Conservation (phyloP, 2,888 invertebrate species). For the Heteropelma amictum region DNA sequence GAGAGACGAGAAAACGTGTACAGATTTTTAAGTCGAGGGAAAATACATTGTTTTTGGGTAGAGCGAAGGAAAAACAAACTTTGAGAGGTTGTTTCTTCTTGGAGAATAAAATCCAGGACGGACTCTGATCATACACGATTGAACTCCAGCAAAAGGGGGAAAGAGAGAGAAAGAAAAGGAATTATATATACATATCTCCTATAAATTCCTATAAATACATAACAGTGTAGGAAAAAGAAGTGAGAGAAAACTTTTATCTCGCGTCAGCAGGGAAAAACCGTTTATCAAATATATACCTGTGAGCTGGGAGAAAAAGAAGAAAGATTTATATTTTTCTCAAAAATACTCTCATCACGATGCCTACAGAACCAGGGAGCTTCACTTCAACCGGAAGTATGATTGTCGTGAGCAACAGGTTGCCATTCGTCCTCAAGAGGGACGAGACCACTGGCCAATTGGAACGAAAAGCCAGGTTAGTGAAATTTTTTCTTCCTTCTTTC, state of each 20-base stretch:
- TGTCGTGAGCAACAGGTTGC: slow-evolving; percentile 93
- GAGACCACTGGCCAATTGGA: slow-evolving; percentile 85
- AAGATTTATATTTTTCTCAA: slow-evolving; percentile 17
- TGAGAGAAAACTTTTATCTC: slow-evolving; percentile 35
- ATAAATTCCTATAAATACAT: too few relatives aligned
- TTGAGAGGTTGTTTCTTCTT: too few relatives aligned
- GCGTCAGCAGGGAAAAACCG: not conserved
- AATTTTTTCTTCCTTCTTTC: not conserved
- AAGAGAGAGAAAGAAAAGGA: too few relatives aligned
- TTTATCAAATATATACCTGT: slow-evolving; percentile 4
- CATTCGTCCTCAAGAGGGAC: slow-evolving; percentile 90
- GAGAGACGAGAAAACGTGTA: not conserved
- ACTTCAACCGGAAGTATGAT: slow-evolving; percentile 85
- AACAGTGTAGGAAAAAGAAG: slow-evolving; percentile 9
- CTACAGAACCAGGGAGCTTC: slow-evolving; percentile 73
- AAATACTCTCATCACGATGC: slow-evolving; percentile 61
- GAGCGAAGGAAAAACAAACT: not conserved
- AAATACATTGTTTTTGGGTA: not conserved
- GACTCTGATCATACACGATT: too few relatives aligned
- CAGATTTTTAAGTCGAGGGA: not conserved
- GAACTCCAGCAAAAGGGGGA: too few relatives aligned
- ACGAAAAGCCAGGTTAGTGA: slow-evolving; percentile 89
- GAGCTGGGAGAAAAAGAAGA: not conserved
- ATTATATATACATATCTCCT: too few relatives aligned
- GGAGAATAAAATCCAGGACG: too few relatives aligned